Conservation (phyloP, 30 jellyfish, hydroid and myxozoan species). For the Chrysaora quinquecirrha region DNA sequence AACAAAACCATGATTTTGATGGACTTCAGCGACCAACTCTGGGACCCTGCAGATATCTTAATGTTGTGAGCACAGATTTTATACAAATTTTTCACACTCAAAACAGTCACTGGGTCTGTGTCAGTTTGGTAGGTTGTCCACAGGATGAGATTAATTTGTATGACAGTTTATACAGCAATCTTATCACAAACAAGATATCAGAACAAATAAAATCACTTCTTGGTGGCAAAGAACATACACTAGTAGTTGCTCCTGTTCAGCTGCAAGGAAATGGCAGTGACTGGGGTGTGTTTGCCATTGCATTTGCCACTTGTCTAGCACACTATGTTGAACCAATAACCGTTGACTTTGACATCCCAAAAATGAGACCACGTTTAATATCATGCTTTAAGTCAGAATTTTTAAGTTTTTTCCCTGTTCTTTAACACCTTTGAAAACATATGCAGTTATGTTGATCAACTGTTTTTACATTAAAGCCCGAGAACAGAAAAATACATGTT, state of each 20-base stretch:
- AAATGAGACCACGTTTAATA: slow-evolving; percentile 29
- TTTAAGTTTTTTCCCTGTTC: background rate
- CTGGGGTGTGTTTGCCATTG: slow-evolving; percentile 63
- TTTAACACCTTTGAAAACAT: background rate
- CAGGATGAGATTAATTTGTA: background rate
- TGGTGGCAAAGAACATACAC: background rate
- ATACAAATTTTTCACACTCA: slow-evolving; percentile 36
- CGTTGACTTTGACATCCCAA: slow-evolving; percentile 9
- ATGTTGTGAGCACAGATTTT: background rate
- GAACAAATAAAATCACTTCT: background rate
- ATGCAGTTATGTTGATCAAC: too few species aligned
- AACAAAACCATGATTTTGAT: background rate
- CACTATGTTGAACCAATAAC: slow-evolving; percentile 16
- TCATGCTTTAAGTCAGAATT: background rate
- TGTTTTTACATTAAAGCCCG: too few species aligned
- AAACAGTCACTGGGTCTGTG: slow-evolving; percentile 36
- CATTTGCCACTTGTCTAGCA: slow-evolving; percentile 42
- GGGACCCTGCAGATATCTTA: background rate
- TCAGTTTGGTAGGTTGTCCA: background rate
- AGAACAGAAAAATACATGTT: too few species aligned
- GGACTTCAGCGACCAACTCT: slow-evolving; percentile 1
- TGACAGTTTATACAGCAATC: slow-evolving; percentile 37
- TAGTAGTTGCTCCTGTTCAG: slow-evolving; percentile 24
- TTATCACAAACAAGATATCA: background rate
- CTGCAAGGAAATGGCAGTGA: slow-evolving; percentile 39